Evolutionary conservation across 1,140 invertebrate genomes (phyloP).

Genomic region (Thrips palmi): DNA sequence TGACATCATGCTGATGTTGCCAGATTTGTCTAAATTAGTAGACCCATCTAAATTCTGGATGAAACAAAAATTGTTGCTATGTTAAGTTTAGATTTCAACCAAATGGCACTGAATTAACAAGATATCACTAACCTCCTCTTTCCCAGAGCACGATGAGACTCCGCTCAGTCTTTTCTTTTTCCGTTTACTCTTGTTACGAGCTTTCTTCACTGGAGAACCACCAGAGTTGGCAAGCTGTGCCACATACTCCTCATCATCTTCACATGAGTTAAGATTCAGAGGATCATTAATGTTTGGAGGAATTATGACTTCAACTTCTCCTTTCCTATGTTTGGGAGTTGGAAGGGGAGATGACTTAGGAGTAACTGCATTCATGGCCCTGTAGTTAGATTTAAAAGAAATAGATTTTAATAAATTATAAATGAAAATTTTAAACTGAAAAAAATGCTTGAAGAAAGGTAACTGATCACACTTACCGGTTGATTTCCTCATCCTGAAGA

Average conservation of each 20-base stretch:
- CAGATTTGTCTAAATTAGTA: too few species aligned
- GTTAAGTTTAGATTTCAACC: too few species aligned
- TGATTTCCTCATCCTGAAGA: conserved; percentile 72
- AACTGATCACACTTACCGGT: conserved; percentile 25
- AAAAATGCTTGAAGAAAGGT: not conserved
- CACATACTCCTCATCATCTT: conserved; percentile 54
- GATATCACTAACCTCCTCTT: conserved; percentile 21
- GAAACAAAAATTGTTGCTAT: too few species aligned
- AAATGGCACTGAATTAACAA: too few species aligned
- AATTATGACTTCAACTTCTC: conserved; percentile 75
- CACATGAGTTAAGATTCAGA: conserved; percentile 60
- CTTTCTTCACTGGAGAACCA: conserved; percentile 42
- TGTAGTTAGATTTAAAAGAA: conserved; percentile 14
- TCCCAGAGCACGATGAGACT: conserved; percentile 30
- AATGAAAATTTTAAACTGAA: not conserved
- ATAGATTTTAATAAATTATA: conserved; percentile 7
- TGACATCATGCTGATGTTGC: too few species aligned
- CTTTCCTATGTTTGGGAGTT: conserved; percentile 63
- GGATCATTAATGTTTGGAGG: conserved; percentile 85
- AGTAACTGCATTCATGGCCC: conserved; percentile 67
- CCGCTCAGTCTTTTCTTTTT: conserved; percentile 30
- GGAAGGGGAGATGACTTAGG: conserved; percentile 74
- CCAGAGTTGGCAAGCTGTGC: too few species aligned
- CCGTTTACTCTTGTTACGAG: conserved; percentile 31
- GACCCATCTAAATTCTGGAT: too few species aligned